phyloP scores from a whole-genome alignment of 2,888 invertebrate genomes.

The Sipunculus nudus region DNA sequence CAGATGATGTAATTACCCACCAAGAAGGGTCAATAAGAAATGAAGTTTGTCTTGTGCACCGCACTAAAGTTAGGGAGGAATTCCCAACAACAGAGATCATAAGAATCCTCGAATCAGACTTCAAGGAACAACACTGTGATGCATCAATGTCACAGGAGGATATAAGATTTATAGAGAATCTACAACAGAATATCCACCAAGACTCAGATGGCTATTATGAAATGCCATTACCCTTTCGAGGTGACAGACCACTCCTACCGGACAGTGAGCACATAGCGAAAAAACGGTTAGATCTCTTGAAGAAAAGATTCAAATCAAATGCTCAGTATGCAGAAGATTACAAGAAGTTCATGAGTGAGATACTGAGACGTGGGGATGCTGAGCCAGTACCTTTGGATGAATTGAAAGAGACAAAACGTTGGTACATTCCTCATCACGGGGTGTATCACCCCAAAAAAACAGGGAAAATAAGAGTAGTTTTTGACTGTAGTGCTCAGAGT shows the following conservation, averaged over 20 bases:
- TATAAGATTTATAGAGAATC: no score
- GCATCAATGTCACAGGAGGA: no score
- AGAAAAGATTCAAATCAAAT: neutral
- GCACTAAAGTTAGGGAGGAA: no score
- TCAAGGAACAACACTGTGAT: no score
- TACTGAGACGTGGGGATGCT: neutral
- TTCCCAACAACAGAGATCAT: no score
- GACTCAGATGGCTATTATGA: constrained; percentile 7
- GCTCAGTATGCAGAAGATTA: neutral
- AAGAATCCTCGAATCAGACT: no score
- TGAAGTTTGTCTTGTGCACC: no score
- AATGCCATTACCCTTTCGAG: neutral
- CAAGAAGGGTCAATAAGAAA: no score
- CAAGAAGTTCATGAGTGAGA: neutral
- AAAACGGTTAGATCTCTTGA: neutral
- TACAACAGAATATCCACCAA: no score
- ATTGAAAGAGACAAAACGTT: no score
- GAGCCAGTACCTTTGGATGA: no score
- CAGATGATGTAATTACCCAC: no score
- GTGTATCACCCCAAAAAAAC: constrained; percentile 6
- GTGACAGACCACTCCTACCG: neutral
- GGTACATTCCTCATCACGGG: constrained; percentile 9
- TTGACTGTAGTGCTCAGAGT: constrained; percentile 3
- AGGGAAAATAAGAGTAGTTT: constrained; percentile 1
- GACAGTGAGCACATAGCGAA: neutral